A percentile compares a stretch with the other conserved stretches of the same genome.
These are phyloP conservation scores for Psittacula derbiana DNA, from an alignment of 2,797 vertebrate genomes.

Conservation along the genomic window DNA sequence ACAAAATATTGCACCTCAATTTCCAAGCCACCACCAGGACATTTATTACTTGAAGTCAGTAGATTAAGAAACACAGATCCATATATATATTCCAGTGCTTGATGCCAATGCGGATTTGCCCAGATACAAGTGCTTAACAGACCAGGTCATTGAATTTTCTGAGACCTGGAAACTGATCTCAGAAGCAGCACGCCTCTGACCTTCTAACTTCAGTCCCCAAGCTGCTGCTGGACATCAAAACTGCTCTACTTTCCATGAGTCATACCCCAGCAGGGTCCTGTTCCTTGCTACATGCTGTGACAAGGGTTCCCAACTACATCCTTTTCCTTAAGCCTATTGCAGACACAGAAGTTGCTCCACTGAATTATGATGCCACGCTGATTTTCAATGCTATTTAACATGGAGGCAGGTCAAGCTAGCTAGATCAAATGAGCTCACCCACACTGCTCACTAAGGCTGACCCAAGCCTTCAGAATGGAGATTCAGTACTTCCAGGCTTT, in stretches of 20 bases:
- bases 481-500: background rate
- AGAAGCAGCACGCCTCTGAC: background rate
- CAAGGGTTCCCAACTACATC: background rate
- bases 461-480: background rate
- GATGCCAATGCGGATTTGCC: background rate
- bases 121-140: background rate
- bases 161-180: background rate
- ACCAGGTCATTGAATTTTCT: background rate
- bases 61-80: background rate
- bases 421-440: background rate
- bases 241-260: background rate
- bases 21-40: background rate
- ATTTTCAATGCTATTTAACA: background rate
- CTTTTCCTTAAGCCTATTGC: background rate
- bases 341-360: background rate
- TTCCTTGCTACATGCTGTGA: background rate
- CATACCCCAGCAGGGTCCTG: background rate
- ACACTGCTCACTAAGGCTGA: background rate
- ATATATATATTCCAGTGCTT: background rate
- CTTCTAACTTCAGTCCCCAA: background rate
- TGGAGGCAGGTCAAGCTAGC: background rate
- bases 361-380: fast-evolving
- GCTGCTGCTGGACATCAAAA: background rate
- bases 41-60: background rate
- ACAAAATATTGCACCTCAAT: background rate